A percentile compares a stretch with the other conserved stretches of the same genome.
phyloP scores from a whole-genome alignment of 2,888 invertebrate species.

The Nomada fabriciana region DNA sequence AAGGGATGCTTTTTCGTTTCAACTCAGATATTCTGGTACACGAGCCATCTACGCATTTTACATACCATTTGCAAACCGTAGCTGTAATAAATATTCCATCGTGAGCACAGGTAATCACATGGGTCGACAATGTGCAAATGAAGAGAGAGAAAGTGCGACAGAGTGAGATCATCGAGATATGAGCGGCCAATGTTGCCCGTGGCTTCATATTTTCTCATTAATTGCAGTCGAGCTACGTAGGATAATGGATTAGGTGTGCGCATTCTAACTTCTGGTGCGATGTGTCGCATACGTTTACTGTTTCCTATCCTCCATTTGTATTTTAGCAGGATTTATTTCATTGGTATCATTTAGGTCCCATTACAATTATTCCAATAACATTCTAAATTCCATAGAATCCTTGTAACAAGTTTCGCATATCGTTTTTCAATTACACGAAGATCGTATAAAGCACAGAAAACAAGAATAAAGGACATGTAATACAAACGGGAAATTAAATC shows the following conservation, averaged over 20 bases:
- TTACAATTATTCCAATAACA: neutral
- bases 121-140: slow-evolving; percentile 57
- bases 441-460: no score
- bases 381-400: no score
- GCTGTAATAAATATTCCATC: slow-evolving; percentile 70
- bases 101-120: slow-evolving; percentile 63
- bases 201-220: slow-evolving; percentile 52
- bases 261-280: neutral
- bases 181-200: slow-evolving; percentile 6
- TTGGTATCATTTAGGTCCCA: neutral
- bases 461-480: no score
- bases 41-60: slow-evolving; percentile 45
- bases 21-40: slow-evolving; percentile 12
- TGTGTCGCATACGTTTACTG: neutral
- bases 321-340: neutral
- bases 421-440: no score
- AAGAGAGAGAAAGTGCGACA: slow-evolving; percentile 23
- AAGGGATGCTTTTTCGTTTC: slow-evolving; percentile 28
- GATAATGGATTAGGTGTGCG: slow-evolving; percentile 47
- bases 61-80: slow-evolving; percentile 64
- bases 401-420: no score
- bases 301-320: neutral
- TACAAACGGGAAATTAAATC: no score
- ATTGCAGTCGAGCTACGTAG: slow-evolving; percentile 17
- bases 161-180: slow-evolving; percentile 17